Base-by-base conservation (phyloP, 2,113 vertebrate species). In the Arvicanthis niloticus region DNA sequence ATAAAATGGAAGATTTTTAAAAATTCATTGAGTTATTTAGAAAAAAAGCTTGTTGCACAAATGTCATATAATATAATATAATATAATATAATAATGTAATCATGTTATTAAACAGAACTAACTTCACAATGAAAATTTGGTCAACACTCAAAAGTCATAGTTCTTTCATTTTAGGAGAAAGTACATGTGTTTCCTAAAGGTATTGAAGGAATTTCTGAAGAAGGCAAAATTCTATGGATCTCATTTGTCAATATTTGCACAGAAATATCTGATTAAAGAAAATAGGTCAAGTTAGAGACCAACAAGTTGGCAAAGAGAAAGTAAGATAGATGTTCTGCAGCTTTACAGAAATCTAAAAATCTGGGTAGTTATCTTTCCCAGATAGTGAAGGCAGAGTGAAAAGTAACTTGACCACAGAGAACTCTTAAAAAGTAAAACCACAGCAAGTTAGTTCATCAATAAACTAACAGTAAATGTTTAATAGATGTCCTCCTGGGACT, bases 331-430 rank as follows among this genome's bases (percentile, higher is more conserved):
- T 60, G 7, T 56, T 62, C 73, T 76, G 26, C 0, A 75, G 0
- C 16, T 21, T 53, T 88, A 89, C 78, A 89, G 62, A 70, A 94
- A 96, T 34, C 26, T 53, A 4, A 82, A 85, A 77, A 42, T n/a
- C 60, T 17, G 1, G 56, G 21, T 37, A 80, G 13, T 58, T 65
- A 42, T 82, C 9, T 68, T 91, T 80, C 40, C 68, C 48, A 37
- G 45, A 91, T 0, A 51, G 5, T 37, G 5, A 1, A 48, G 3
- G 19, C 2, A 53, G 16, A 7, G 45, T 89, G 15, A 68, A 88
- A 34, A 84, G 17, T 58, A 78, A 60, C 8, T 67, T 92, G 5
- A 42, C 48, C 82, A 29, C 26, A 84, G 78, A 34, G 2, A 75
- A 11, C 5, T 77, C 40, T 93, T 56, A 84, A 53, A 81, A 81